Percentiles rank a stretch among this genome's conserved stretches.
These are phyloP conservation scores for Micrastur ruficollis DNA, from an alignment of 2,797 vertebrate species.

Conservation along the genomic window DNA sequence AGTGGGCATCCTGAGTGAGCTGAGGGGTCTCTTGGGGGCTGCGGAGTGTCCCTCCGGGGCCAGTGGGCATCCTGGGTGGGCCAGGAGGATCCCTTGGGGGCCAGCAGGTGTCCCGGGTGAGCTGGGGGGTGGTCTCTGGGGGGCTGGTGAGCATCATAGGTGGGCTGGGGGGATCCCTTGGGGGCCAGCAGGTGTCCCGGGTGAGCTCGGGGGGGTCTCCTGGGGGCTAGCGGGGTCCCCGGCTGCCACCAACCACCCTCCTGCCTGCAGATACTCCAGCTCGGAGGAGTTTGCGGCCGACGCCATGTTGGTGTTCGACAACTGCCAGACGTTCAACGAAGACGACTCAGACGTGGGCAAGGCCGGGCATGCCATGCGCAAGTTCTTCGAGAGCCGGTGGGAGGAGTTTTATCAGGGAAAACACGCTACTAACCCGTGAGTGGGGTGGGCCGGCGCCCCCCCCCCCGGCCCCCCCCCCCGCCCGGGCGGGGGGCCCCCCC, in stretches of 20 bases:
- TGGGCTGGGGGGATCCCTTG: fast-evolving
- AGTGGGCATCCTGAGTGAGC: too few relatives aligned
- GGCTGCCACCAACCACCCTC: not conserved
- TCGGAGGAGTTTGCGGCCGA: conserved; percentile 92
- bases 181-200: not conserved
- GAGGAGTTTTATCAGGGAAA: conserved; percentile 91
- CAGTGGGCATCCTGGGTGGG: too few relatives aligned
- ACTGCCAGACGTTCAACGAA: conserved; percentile 95
- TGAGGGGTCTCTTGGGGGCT: too few relatives aligned
- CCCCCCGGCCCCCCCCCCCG: not conserved
- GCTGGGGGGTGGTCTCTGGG: too few relatives aligned
- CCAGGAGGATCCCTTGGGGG: too few relatives aligned
- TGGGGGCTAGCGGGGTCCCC: not conserved
- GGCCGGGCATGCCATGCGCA: conserved; percentile 89
- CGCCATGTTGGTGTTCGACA: conserved; percentile 90
- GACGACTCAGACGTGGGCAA: conserved; percentile 91
- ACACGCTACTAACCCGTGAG: conserved; percentile 71
- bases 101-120: too few relatives aligned
- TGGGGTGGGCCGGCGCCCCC: not conserved
- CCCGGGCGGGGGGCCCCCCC: not conserved
- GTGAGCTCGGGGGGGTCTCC: not conserved
- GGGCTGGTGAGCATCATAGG: too few relatives aligned
- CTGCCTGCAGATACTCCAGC: conserved; percentile 83
- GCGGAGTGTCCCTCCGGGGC: too few relatives aligned
- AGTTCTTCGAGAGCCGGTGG: conserved; percentile 94